Evolutionary conservation across 2,113 vertebrate species (phyloP), one percentile per base, ranked within the genome.

Genomic region (Craseonycteris thonglongyai): DNA sequence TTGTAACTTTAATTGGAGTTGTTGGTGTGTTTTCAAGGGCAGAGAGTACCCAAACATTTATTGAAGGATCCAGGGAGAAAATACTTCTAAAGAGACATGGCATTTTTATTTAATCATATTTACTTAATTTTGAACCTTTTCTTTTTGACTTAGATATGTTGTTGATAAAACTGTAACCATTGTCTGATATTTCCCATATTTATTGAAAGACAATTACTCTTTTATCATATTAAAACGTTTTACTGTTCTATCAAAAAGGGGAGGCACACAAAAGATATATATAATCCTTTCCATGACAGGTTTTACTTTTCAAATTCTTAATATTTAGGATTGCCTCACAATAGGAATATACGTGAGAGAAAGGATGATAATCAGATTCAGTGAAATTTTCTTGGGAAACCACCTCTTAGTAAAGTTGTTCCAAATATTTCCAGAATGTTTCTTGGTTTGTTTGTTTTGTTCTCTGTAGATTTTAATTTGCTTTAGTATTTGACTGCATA

Each of bases 21-120:
- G 22, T 74, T 38, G 93, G 68, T 79, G 38, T 79, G 9, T 61
- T 96, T 95, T 94, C 94, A 96, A 94, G 96, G 94, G 49, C 91
- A 94, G 28, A 84, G 4, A 89, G 71, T 51, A 69, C 24, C 51
- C 91, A 95, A 93, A 72, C 33, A 58, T 71, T 91, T 59, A 86
- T 12, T 94, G 65, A 89, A 80, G 30, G n/a, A 89, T 47, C 12
- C 7, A 59, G 28, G 38, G 61, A 85, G 56, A 90, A 95, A 91
- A 90, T 71, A 11, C 8, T 79, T 71, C 69, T 56, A 61, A 93
- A 90, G 33, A 93, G 83, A 86, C 12, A 59, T 33, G 24, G 5
- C 6, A 59, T 0, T 21, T 78, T 78, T 71, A 79, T 85, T 90
- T 54, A 65, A 75, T 33, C 69, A 68, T 42, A n/a, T 42, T 59